Evolutionary conservation across 2,113 vertebrate genomes (phyloP), one percentile per base, ranked within the genome.

Genomic region (Channa argus): DNA sequence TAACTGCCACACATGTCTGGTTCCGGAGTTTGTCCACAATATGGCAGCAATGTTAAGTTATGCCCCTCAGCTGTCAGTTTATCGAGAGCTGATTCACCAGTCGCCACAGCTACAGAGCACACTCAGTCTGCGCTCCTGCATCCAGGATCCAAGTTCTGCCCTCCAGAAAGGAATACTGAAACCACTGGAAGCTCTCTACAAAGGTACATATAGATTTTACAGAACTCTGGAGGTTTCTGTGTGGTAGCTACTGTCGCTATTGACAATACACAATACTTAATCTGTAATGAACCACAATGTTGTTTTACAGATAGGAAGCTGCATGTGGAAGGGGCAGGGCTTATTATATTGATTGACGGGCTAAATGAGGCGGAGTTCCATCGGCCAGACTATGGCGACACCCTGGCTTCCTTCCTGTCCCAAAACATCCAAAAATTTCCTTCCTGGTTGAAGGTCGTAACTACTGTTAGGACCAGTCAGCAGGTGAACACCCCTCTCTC

Each of bases 301-400:
- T 41, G 5, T 60, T 34, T 58, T 71, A 41, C 89, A 99, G 98
- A 99, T 93, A 96, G 96, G 92, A 98, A 98, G 69, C 46, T 92
- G 92, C 97, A 97, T 7, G 91, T 95, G 43, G 94, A 96, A 3
- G 96, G 96, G 86, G 95, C 97, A 86, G 97, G 98, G 90, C 95
- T 97, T 88, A 96, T 99, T 88, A 94, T 99, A 47, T 91, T 99
- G 80, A 97, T 99, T 69, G 98, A 99, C 81, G 98, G 98, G 13
- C 94, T 99, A 77, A 99, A 99, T 8, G 98, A 99, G 92, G 98
- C 98, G 36, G 98, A 99, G 94, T 99, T 99, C 90, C 98, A 99
- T 93, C 97, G 98, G 61, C 98, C 98, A 0, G 98, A 99, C 92
- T 99, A 99, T 37, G 98, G 98, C 36, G 97, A 99, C 91, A 99